Evolutionary conservation across 2,113 vertebrate species (phyloP).

Genomic region (Danionella cerebrum): DNA sequence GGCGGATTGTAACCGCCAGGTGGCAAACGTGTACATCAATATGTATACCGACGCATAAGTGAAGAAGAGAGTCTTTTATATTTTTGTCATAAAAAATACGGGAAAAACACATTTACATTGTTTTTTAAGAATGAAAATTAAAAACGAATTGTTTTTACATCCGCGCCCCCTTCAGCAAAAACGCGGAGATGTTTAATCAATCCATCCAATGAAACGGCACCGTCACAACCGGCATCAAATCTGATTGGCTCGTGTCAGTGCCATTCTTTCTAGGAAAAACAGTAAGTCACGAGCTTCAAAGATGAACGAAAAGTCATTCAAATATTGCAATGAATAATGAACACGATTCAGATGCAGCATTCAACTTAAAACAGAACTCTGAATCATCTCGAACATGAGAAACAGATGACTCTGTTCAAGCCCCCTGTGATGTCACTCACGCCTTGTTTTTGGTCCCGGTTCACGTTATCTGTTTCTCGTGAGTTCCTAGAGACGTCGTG

Average conservation of each 20-base stretch:
- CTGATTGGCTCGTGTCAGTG: neutral
- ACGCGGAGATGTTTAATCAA: neutral
- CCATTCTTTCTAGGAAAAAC: neutral
- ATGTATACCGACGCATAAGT: too few species aligned
- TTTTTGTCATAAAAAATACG: too few species aligned
- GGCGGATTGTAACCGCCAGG: too few species aligned
- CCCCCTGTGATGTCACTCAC: constrained; percentile 24
- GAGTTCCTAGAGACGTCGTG: neutral
- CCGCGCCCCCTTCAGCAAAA: neutral
- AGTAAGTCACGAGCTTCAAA: neutral
- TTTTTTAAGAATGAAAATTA: too few species aligned
- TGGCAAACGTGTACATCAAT: too few species aligned
- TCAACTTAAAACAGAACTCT: neutral
- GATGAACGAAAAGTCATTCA: neutral
- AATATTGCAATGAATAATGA: too few species aligned
- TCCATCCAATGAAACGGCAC: neutral
- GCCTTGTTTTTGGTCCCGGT: neutral
- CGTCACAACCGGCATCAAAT: neutral
- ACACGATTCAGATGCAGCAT: too few species aligned
- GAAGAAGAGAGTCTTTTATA: too few species aligned
- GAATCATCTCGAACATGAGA: too few species aligned
- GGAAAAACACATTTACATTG: too few species aligned
- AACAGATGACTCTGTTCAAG: too few species aligned
- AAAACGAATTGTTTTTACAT: too few species aligned
- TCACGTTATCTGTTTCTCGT: neutral